Percentiles rank a stretch among this genome's conserved stretches.
Conservation (phyloP, 2,797 vertebrate species). For the Philypnodon macrostomus region DNA sequence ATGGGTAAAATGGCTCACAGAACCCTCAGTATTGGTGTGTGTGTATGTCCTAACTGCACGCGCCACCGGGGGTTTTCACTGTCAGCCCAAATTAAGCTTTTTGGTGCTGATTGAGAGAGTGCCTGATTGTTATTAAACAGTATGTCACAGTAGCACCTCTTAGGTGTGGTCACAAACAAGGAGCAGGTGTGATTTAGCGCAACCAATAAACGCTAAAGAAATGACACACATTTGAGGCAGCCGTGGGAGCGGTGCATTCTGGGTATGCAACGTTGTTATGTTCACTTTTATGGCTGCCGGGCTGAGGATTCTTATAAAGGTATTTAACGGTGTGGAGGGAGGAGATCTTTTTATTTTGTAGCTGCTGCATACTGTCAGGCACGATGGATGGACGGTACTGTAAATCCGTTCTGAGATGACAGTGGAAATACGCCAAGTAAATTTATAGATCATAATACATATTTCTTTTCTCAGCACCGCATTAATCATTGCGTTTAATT, state of each 20-base stretch:
- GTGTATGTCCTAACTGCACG: slow-evolving; percentile 27
- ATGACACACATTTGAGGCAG: slow-evolving; percentile 67
- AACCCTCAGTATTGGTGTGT: slow-evolving; percentile 22
- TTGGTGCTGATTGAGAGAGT: slow-evolving; percentile 88
- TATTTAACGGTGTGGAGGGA: slow-evolving; percentile 31
- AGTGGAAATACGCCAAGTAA: slow-evolving; percentile 35
- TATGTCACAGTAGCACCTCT: slow-evolving; percentile 84
- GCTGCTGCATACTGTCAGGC: slow-evolving; percentile 35
- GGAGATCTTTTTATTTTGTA: slow-evolving; percentile 39
- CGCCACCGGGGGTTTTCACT: slow-evolving; percentile 90
- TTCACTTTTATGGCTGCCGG: slow-evolving; percentile 40
- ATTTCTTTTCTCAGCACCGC: slow-evolving; percentile 78
- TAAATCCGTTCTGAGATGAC: slow-evolving; percentile 51
- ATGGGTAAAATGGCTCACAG: no score
- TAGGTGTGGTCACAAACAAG: slow-evolving; percentile 91
- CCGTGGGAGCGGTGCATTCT: slow-evolving; percentile 73
- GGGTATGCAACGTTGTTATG: slow-evolving; percentile 38
- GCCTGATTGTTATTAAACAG: slow-evolving; percentile 95
- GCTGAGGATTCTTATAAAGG: slow-evolving; percentile 28
- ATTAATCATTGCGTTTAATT: slow-evolving; percentile 76
- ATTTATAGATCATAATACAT: slow-evolving; percentile 57
- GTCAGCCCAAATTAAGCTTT: slow-evolving; percentile 93
- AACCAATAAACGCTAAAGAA: slow-evolving; percentile 71
- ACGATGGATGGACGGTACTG: slow-evolving; percentile 45
- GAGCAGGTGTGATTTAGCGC: slow-evolving; percentile 90